Conservation (phyloP, 1,140 invertebrate genomes). For the Hormaphis cornu region DNA sequence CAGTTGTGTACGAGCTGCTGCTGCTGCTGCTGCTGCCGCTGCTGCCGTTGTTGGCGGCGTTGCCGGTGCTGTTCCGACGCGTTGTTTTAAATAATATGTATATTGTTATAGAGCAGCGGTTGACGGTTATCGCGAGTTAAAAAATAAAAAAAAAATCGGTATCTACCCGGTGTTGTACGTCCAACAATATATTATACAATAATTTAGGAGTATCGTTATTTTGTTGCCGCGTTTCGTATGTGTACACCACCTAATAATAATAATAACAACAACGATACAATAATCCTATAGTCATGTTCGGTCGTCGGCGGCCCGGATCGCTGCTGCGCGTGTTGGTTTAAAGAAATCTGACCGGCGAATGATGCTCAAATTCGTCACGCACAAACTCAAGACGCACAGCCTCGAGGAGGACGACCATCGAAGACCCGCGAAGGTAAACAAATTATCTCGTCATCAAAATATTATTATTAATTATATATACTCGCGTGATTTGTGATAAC, state of each 20-base stretch:
- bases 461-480: too few relatives aligned
- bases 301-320: not conserved
- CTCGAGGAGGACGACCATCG: conserved; percentile 22
- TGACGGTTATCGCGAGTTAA: too few relatives aligned
- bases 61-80: not conserved
- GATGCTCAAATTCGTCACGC: conserved; percentile 29
- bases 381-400: conserved; percentile 26
- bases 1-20: too few relatives aligned
- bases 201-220: not conserved
- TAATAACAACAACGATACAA: too few relatives aligned
- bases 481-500: too few relatives aligned
- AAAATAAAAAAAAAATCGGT: too few relatives aligned
- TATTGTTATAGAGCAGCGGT: too few relatives aligned
- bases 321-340: not conserved
- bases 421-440: conserved; percentile 8
- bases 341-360: not conserved
- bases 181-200: not conserved
- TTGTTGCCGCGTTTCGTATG: too few relatives aligned
- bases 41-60: too few relatives aligned
- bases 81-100: too few relatives aligned
- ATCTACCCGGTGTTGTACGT: not conserved
- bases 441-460: not conserved
- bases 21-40: too few relatives aligned
- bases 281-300: not conserved
- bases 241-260: too few relatives aligned